phyloP scores from a whole-genome alignment of 2,888 invertebrate species.

The Trissolcus brochymenae region DNA sequence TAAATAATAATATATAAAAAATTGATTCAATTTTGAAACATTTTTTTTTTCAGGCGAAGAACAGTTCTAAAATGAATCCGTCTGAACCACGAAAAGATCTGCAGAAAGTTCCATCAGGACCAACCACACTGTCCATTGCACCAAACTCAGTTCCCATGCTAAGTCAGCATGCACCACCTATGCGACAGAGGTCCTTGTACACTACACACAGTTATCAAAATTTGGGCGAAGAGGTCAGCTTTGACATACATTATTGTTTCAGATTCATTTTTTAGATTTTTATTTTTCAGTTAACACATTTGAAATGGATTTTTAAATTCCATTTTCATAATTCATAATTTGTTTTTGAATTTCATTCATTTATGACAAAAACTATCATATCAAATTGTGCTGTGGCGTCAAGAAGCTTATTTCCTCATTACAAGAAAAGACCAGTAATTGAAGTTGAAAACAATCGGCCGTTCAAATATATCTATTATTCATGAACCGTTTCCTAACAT shows the following conservation, averaged over 20 bases:
- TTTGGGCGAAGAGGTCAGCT: conserved; percentile 65
- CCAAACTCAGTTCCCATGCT: conserved; percentile 60
- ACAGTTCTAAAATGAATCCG: conserved; percentile 61
- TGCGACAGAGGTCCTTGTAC: conserved; percentile 83
- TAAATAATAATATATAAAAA: no score
- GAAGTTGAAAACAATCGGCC: no score
- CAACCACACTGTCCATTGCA: conserved; percentile 59
- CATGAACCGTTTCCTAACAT: no score
- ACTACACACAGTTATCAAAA: conserved; percentile 81
- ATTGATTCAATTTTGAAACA: neutral
- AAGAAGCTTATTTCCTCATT: neutral
- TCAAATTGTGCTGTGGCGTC: neutral
- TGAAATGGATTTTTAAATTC: no score
- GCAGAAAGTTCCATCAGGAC: conserved; percentile 61
- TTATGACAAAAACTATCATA: neutral
- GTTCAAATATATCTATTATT: no score
- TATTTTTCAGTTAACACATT: no score
- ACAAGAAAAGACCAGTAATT: no score
- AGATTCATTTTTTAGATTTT: no score
- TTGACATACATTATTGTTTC: no score
- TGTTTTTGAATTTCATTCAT: neutral
- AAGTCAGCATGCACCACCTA: conserved; percentile 69
- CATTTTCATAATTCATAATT: no score
- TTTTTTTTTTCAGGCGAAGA: neutral
- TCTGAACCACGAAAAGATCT: conserved; percentile 65